These are phyloP conservation scores for Myotis davidii DNA, from an alignment of 2,113 vertebrate species.

Conservation along the genomic window DNA sequence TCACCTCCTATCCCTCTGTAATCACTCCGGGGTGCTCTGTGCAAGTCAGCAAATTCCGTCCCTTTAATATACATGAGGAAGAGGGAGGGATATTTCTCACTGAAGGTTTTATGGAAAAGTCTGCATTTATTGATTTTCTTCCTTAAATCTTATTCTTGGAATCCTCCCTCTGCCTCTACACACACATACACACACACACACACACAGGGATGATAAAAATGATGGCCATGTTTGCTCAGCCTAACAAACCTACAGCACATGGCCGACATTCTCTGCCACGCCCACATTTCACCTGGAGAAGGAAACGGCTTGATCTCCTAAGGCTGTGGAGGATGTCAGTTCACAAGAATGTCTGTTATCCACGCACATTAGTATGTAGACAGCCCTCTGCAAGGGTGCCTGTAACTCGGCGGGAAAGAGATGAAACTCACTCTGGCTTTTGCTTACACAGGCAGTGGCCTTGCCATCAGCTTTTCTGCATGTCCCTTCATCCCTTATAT, in stretches of 20 bases:
- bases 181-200: neutral
- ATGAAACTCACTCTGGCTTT: neutral
- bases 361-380: constrained; percentile 83
- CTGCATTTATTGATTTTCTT: constrained; percentile 84
- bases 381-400: constrained; percentile 83
- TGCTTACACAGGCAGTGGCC: constrained; percentile 1
- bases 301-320: constrained; percentile 85
- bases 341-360: constrained; percentile 84
- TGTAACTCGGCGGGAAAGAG: constrained; percentile 51
- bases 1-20: constrained; percentile 80
- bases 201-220: constrained; percentile 69
- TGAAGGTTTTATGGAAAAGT: constrained; percentile 83
- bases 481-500: neutral
- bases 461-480: neutral
- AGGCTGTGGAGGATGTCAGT: constrained; percentile 79
- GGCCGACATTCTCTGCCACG: constrained; percentile 84
- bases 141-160: constrained; percentile 80
- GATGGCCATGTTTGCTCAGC: constrained; percentile 83
- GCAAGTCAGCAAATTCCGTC: constrained; percentile 83
- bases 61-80: constrained; percentile 86
- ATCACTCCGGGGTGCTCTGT: constrained; percentile 82
- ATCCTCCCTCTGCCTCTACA: neutral
- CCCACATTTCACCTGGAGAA: constrained; percentile 85
- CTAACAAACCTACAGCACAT: constrained; percentile 82
- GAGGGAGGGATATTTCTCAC: constrained; percentile 83